Evolutionary conservation across 2,113 vertebrate genomes (phyloP).

Genomic region (Periophthalmus modestus): DNA sequence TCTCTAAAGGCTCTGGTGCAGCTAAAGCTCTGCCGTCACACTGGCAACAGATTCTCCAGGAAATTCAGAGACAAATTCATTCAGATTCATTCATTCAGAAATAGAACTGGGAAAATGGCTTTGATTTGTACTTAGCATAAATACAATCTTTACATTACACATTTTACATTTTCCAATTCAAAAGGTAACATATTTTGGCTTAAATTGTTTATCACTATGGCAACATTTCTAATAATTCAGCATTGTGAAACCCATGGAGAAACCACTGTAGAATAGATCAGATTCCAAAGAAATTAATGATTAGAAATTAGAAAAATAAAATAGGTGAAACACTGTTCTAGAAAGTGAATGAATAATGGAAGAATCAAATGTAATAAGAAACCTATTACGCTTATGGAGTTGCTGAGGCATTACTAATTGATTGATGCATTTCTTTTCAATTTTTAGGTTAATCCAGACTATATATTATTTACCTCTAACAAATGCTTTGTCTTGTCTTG

Average conservation of each 20-base stretch:
- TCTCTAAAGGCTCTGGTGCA: slow-evolving; percentile 8
- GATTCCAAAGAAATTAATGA: no score
- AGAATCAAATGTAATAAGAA: not conserved
- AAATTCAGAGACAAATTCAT: not conserved
- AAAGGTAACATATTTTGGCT: no score
- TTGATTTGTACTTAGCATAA: not conserved
- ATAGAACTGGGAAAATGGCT: not conserved
- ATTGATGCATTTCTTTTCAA: not conserved
- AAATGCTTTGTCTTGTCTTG: not conserved
- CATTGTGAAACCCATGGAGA: no score
- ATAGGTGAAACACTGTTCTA: no score
- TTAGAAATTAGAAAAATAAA: no score
- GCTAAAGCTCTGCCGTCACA: not conserved
- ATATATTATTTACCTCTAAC: not conserved
- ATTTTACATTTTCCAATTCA: no score
- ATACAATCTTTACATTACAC: not conserved
- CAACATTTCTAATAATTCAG: no score
- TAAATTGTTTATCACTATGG: no score
- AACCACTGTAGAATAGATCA: no score
- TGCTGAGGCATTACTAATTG: not conserved
- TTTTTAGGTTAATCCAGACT: not conserved
- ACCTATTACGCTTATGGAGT: no score
- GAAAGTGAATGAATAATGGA: not conserved
- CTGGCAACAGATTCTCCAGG: not conserved
- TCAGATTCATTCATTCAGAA: not conserved